Base-by-base conservation (phyloP, 2,888 invertebrate genomes). In the Eupsilia transversa region DNA sequence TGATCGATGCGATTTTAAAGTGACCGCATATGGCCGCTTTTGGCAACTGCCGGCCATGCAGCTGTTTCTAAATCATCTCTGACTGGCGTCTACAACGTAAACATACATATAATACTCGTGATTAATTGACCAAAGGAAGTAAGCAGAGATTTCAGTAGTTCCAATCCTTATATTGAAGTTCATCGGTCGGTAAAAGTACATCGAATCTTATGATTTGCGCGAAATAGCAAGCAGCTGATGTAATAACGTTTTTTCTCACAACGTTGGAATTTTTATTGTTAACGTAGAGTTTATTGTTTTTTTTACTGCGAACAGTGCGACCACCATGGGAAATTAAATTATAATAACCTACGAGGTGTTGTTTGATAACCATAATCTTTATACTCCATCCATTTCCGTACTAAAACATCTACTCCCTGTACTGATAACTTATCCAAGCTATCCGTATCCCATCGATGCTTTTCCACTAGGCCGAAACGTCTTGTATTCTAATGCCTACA, bases 1-100 rank as follows among this genome's bases (percentile, higher is more conserved):
- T 85, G 86, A 86, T 84, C 82, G 80, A 87, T 86, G 85, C 78
- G 76, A 75, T 72, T 79, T 75, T 78, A 73, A 82, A 83, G 80
- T 83, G 80, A 77, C 84, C 74, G 67, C 77, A 86, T 71, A 68
- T 77, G 84, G 76, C 70, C 64, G 43, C 52, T 84, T 86, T 86
- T 83, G 81, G 77, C 67, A 81, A 73, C 67, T 52, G 65, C 49
- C 57, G n/a, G 35, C 65, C 57, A 27, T 68, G 43, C 75, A 73
- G 72, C 79, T 85, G 78, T 72, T 72, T 85, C 70, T 68, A 61
- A 72, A 70, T 75, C 52, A 72, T 73, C 59, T 52, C 65, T 63
- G 72, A 56, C 65, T 74, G 68, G 46, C 74, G 60, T 83, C 59
- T 79, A 56, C 52, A 38, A 63, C 20, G 41, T 56, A 49, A 43